These are phyloP conservation scores for Clarias batrachus DNA, from an alignment of 2,113 vertebrate species.

Conservation along the genomic window DNA sequence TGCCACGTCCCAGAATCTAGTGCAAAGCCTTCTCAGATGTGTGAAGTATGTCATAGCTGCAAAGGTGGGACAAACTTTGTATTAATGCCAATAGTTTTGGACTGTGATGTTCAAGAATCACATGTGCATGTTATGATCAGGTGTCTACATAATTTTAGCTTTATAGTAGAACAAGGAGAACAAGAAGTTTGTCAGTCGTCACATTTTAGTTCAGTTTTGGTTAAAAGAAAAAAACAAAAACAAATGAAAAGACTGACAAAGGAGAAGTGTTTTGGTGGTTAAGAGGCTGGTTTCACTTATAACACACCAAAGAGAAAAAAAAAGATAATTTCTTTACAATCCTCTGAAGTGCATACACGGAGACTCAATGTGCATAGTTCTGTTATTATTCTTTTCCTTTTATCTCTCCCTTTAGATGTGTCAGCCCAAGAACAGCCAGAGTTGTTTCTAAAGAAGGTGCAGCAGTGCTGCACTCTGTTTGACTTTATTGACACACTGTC, in stretches of 20 bases:
- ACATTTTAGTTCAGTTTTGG: not conserved
- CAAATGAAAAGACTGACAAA: not conserved
- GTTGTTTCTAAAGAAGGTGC: conserved; percentile 99
- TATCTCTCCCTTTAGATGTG: conserved; percentile 80
- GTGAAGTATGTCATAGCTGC: not conserved
- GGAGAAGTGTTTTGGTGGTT: not conserved
- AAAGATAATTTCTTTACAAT: not conserved
- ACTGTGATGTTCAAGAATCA: not conserved
- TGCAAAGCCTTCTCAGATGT: not conserved
- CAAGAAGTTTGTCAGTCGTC: not conserved
- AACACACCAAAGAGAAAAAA: conserved; percentile 6
- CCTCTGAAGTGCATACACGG: not conserved
- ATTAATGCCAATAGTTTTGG: not conserved
- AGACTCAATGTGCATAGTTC: not conserved
- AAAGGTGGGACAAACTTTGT: not conserved
- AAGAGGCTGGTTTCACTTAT: not conserved
- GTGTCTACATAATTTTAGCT: not conserved
- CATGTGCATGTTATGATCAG: not conserved
- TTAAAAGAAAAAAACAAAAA: not conserved
- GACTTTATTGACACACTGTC: conserved; percentile 99
- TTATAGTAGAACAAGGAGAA: not conserved
- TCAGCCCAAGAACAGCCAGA: conserved; percentile 96
- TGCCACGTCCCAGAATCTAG: not conserved
- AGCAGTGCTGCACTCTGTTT: conserved; percentile 99
- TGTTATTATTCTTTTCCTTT: conserved; percentile 42